Evolutionary conservation across 2,888 invertebrate genomes (phyloP).

Genomic region (Liodrosophila aerea): DNA sequence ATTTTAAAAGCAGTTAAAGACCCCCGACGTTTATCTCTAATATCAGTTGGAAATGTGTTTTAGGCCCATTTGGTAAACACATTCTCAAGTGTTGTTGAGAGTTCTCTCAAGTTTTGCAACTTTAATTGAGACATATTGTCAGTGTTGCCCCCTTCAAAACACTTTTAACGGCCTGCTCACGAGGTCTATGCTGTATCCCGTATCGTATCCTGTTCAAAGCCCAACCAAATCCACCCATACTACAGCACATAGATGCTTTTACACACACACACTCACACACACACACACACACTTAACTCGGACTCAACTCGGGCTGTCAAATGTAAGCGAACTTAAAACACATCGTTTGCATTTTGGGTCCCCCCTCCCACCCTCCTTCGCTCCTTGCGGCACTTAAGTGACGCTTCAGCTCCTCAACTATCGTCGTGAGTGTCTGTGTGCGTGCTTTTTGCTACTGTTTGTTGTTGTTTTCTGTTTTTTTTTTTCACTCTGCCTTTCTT

Average conservation of each 20-base stretch:
- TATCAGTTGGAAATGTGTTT: background rate
- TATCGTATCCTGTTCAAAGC: slow-evolving; percentile 51
- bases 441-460: slow-evolving; percentile 53
- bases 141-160: slow-evolving; percentile 10
- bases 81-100: slow-evolving; percentile 36
- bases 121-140: slow-evolving; percentile 71
- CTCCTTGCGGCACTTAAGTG: slow-evolving; percentile 65
- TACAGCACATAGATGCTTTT: slow-evolving; percentile 66
- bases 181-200: background rate
- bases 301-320: slow-evolving; percentile 65
- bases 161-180: slow-evolving; percentile 44
- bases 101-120: slow-evolving; percentile 43
- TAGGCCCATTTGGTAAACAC: slow-evolving; percentile 30
- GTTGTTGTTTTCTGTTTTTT: slow-evolving; percentile 13
- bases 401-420: slow-evolving; percentile 74
- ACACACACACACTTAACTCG: slow-evolving; percentile 52
- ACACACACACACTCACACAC: slow-evolving; percentile 59
- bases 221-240: slow-evolving; percentile 24
- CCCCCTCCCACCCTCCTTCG: background rate
- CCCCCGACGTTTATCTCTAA: too few species aligned
- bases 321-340: slow-evolving; percentile 78
- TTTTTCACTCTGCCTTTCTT: slow-evolving; percentile 33
- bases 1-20: slow-evolving; percentile 10
- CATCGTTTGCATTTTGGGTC: slow-evolving; percentile 70
- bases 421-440: slow-evolving; percentile 55